Evolutionary conservation across 2,888 invertebrate genomes (phyloP).

Genomic region (Ditylenchus weischeri): DNA sequence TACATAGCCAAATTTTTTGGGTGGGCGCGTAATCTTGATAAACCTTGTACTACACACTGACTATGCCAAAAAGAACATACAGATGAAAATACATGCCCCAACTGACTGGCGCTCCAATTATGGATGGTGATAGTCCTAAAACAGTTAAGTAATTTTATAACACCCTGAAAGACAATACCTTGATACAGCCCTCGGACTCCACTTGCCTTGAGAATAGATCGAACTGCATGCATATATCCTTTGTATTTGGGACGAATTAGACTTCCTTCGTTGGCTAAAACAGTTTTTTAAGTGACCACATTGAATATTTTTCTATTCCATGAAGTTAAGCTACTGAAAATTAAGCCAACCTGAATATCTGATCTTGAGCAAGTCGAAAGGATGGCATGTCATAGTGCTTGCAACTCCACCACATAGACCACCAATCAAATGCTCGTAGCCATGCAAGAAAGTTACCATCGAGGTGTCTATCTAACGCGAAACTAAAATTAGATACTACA

Average conservation of each 20-base stretch:
- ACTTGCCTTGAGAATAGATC: constrained; percentile 78
- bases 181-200: constrained; percentile 81
- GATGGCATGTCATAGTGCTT: constrained; percentile 83
- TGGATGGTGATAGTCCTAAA: constrained; percentile 78
- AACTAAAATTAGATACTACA: too few relatives aligned
- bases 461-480: too few relatives aligned
- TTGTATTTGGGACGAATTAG: constrained; percentile 81
- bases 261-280: constrained; percentile 85
- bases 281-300: too few relatives aligned
- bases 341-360: constrained; percentile 67
- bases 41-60: neutral
- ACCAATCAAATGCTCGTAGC: constrained; percentile 82
- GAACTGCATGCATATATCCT: constrained; percentile 67
- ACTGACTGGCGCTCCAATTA: constrained; percentile 91
- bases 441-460: constrained; percentile 12
- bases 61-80: constrained; percentile 67
- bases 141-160: too few relatives aligned
- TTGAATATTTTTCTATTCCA: too few relatives aligned
- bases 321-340: neutral
- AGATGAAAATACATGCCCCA: constrained; percentile 98
- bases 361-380: constrained; percentile 94
- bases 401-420: constrained; percentile 93
- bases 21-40: too few relatives aligned
- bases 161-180: constrained; percentile 64
- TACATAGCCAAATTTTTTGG: too few relatives aligned